Conservation (phyloP, 2,797 vertebrate species). For the Crax fasciolata region DNA sequence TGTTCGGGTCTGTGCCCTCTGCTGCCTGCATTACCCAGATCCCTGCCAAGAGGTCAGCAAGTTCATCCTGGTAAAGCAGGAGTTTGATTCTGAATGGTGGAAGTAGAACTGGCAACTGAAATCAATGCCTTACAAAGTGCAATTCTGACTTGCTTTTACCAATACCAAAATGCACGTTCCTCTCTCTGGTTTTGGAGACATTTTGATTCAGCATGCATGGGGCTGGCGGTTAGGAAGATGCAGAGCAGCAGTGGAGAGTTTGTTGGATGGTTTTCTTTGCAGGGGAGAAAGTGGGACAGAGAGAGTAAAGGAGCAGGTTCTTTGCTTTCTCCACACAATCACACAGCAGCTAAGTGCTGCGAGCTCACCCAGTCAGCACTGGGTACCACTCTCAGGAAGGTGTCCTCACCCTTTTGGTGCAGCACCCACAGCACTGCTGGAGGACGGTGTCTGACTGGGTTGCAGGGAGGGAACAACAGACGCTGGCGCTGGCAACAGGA, state of each 20-base stretch:
- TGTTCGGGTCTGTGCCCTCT: background rate
- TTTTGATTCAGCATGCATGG: accelerated
- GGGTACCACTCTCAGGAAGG: background rate
- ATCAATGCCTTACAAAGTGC: background rate
- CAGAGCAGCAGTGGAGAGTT: background rate
- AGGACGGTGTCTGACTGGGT: accelerated
- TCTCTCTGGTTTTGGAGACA: background rate
- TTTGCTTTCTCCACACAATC: background rate
- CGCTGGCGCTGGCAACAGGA: background rate
- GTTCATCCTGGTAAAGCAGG: background rate
- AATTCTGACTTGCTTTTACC: background rate
- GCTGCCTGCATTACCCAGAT: background rate
- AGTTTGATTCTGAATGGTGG: background rate
- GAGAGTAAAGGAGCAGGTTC: background rate
- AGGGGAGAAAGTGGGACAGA: accelerated
- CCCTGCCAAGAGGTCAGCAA: background rate
- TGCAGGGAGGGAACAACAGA: background rate
- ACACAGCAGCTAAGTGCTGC: background rate
- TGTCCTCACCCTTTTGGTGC: background rate
- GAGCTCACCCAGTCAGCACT: background rate
- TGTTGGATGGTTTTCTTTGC: background rate
- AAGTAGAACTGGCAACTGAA: background rate
- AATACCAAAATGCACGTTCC: background rate
- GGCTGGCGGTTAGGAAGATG: background rate
- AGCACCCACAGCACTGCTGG: background rate